Evolutionary conservation across 2,888 invertebrate genomes (phyloP), one percentile per base, ranked within the genome.

Genomic region (Parnassius smintheus): DNA sequence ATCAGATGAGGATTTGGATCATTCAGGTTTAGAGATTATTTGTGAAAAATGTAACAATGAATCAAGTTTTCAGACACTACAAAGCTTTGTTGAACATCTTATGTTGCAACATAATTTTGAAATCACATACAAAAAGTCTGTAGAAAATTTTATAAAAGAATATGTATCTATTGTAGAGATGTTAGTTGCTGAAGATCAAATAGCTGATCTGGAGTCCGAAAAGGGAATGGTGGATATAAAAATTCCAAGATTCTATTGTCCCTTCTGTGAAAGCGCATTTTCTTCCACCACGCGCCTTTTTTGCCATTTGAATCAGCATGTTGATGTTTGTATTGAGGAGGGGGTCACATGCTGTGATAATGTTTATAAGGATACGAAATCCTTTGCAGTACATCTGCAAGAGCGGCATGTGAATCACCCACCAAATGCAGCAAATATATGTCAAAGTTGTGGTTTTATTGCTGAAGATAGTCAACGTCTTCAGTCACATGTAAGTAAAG

Each of bases 121-220:
- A n/a, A 54, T 71, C 0, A 49, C 49, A 2, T 62, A 69, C n/a
- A 51, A 53, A 18, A 62, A 66, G 22, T 56, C 60, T 0, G 61
- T 82, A 1, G 71, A 77, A 56, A 62, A 58, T 2, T 89, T 87
- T 56, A 77, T 91, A 41, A 80, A 74, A 57, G 72, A 85, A 9
- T 65, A 82, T 64, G 73, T 88, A 1, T 85, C 82, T 0, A 83
- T 87, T 60, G 84, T 85, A 61, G 84, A 87, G 68, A 66, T 68
- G 2, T 72, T 88, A 9, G 59, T 65, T 4, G 68, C 65, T 0
- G 82, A 80, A 1, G 75, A 79, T 12, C 75, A 72, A 4, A 72
- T 76, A n/a, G 68, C 65, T 56, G 76, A 73, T 11, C 46, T 49
- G 0, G 62, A 68, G n/a, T 59, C 66, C 2, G 72, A 71, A 11